These are phyloP conservation scores for Dorcus hopei DNA, from an alignment of 2,888 invertebrate genomes.

Conservation along the genomic window DNA sequence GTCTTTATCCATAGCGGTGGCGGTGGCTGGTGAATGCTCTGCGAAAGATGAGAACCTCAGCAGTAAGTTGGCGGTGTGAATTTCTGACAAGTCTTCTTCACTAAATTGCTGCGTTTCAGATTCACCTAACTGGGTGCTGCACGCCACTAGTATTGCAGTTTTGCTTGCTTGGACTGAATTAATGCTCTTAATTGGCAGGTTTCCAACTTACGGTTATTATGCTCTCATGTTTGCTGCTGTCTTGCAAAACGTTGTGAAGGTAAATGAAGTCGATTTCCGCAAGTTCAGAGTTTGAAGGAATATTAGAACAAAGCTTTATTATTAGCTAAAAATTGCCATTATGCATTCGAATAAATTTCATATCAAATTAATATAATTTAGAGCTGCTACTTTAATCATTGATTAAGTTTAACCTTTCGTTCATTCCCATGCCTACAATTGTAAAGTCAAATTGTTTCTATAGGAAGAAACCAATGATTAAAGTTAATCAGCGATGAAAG, in stretches of 20 bases:
- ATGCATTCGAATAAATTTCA: too few species aligned
- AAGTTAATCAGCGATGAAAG: too few species aligned
- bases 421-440: too few species aligned
- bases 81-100: background rate
- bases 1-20: slow-evolving; percentile 39
- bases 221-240: slow-evolving; percentile 57
- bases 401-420: too few species aligned
- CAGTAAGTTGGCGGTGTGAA: slow-evolving; percentile 14
- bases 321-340: too few species aligned
- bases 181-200: slow-evolving; percentile 54
- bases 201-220: slow-evolving; percentile 56
- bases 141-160: slow-evolving; percentile 48
- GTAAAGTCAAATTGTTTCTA: too few species aligned
- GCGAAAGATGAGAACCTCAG: slow-evolving; percentile 8
- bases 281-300: too few species aligned
- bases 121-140: slow-evolving; percentile 44
- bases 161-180: slow-evolving; percentile 55
- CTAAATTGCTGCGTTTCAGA: slow-evolving; percentile 18
- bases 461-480: too few species aligned
- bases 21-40: slow-evolving; percentile 29
- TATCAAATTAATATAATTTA: too few species aligned
- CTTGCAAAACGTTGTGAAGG: slow-evolving; percentile 54
- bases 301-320: too few species aligned
- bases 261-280: slow-evolving; percentile 27
- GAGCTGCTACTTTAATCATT: too few species aligned